Evolutionary conservation across 1,140 invertebrate genomes (phyloP).

Genomic region (Zelostemma sp.): DNA sequence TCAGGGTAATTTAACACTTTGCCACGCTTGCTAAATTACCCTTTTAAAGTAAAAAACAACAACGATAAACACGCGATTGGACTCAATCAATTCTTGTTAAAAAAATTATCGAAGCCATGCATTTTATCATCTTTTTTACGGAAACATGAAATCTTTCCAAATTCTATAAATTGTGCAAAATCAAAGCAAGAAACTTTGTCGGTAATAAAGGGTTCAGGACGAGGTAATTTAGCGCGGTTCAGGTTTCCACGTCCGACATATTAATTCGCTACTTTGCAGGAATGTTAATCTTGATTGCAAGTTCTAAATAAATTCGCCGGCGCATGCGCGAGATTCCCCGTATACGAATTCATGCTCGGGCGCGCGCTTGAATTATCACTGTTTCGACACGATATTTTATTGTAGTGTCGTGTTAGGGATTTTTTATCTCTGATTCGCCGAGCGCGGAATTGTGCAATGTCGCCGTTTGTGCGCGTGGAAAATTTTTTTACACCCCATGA

Average conservation of each 20-base stretch:
- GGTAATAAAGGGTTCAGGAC: neutral
- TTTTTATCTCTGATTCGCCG: too few relatives aligned
- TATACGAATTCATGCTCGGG: neutral
- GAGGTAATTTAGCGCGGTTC: neutral
- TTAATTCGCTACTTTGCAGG: constrained; percentile 5
- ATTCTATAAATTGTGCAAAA: constrained; percentile 1
- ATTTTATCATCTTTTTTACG: neutral
- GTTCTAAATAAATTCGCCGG: neutral
- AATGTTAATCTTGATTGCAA: constrained; percentile 1
- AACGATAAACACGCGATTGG: too few relatives aligned
- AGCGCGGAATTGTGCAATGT: too few relatives aligned
- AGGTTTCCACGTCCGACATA: neutral
- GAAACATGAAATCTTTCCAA: neutral
- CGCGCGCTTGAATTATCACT: too few relatives aligned
- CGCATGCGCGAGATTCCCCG: neutral
- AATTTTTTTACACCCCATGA: too few relatives aligned
- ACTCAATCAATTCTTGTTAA: too few relatives aligned
- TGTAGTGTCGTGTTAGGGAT: too few relatives aligned
- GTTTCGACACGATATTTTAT: too few relatives aligned
- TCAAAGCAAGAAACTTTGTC: neutral
- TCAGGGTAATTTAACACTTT: neutral
- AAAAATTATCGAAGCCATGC: too few relatives aligned
- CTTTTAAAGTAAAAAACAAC: too few relatives aligned
- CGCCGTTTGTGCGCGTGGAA: too few relatives aligned
- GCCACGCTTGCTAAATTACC: too few relatives aligned